These are phyloP conservation scores for Scomber colias DNA, from an alignment of 2,113 vertebrate genomes.

Conservation along the genomic window DNA sequence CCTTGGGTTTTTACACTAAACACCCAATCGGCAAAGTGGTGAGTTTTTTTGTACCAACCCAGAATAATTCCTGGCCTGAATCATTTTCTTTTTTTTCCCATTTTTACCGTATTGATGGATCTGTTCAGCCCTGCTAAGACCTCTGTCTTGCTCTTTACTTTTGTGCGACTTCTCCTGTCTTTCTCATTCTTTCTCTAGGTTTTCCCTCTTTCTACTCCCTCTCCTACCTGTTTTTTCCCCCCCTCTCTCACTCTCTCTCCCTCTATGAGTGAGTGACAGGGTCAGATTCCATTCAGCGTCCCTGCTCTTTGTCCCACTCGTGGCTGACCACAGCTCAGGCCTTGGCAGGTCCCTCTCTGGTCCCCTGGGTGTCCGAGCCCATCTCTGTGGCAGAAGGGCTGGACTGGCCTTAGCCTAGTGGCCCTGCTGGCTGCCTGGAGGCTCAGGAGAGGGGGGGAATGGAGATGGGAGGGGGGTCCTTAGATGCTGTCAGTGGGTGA, in stretches of 20 bases:
- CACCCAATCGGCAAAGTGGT: slow-evolving; percentile 77
- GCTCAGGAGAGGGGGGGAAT: slow-evolving; percentile 38
- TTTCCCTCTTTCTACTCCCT: slow-evolving; percentile 28
- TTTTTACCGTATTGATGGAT: slow-evolving; percentile 48
- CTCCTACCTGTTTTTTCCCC: slow-evolving; percentile 16
- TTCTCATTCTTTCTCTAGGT: slow-evolving; percentile 26
- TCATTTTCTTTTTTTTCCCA: slow-evolving; percentile 50
- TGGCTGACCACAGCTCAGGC: slow-evolving; percentile 66
- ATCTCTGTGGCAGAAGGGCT: slow-evolving; percentile 67
- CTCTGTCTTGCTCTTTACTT: slow-evolving; percentile 46
- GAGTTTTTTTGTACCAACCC: slow-evolving; percentile 52
- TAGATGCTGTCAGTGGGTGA: slow-evolving; percentile 39
- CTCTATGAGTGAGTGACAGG: slow-evolving; percentile 71
- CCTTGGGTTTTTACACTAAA: slow-evolving; percentile 78
- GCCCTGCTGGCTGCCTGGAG: slow-evolving; percentile 57
- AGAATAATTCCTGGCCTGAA: slow-evolving; percentile 69
- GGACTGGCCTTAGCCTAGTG: slow-evolving; percentile 72
- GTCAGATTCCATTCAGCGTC: slow-evolving; percentile 71
- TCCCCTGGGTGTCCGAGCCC: slow-evolving; percentile 61
- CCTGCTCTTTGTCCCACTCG: slow-evolving; percentile 66
- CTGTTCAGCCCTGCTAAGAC: slow-evolving; percentile 20
- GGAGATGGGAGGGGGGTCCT: slow-evolving; percentile 17
- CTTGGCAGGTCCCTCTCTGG: slow-evolving; percentile 42
- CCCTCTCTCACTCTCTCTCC: neutral
- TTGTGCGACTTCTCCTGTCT: slow-evolving; percentile 28